Conservation (phyloP, 2,888 invertebrate genomes). For the Idaea biselata region DNA sequence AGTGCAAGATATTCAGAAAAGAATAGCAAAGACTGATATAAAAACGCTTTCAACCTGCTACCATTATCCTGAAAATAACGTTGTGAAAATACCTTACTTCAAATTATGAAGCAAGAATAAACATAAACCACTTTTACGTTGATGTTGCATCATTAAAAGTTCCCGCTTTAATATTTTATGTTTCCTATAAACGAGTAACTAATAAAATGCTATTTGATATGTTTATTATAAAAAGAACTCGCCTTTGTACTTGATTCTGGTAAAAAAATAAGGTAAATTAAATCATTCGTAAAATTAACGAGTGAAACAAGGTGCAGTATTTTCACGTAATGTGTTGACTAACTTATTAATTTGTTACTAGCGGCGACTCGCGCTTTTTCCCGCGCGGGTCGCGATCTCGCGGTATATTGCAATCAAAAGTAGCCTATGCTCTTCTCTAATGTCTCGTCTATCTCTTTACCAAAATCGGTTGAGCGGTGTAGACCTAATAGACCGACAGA, state of each 20-base stretch:
- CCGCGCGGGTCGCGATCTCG: too few species aligned
- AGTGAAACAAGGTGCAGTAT: too few species aligned
- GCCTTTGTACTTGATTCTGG: neutral
- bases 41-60: neutral
- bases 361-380: too few species aligned
- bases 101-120: neutral
- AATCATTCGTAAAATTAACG: too few species aligned
- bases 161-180: neutral
- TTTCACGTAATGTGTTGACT: too few species aligned
- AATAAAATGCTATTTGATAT: neutral
- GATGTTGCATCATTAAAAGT: neutral
- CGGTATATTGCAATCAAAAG: too few species aligned
- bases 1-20: neutral
- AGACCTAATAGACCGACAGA: too few species aligned
- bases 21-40: neutral
- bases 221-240: neutral
- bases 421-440: too few species aligned
- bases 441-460: too few species aligned
- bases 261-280: neutral
- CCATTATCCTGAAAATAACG: neutral
- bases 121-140: conserved; percentile 1
- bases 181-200: neutral
- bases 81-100: neutral
- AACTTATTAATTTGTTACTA: too few species aligned
- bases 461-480: too few species aligned